Conservation (phyloP, 1,140 invertebrate species). For the Caenorhabditis latens region DNA sequence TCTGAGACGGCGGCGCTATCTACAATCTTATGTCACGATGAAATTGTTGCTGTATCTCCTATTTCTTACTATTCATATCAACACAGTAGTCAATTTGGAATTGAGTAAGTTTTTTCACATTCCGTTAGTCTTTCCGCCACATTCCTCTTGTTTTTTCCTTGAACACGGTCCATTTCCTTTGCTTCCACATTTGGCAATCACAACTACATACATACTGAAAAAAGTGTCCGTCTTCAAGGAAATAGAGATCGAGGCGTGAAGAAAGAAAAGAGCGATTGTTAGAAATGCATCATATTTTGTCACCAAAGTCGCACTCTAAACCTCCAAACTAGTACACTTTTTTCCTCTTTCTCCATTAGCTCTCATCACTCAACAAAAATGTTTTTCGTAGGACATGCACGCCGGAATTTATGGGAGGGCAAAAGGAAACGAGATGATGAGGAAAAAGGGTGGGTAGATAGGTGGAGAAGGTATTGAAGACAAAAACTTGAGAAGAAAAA, state of each 20-base stretch:
- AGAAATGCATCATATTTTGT: slow-evolving; percentile 56
- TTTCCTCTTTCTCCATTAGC: slow-evolving; percentile 1
- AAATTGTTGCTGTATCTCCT: slow-evolving; percentile 28
- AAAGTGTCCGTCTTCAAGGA: slow-evolving; percentile 35
- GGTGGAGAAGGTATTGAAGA: not conserved
- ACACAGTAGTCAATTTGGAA: slow-evolving; percentile 37
- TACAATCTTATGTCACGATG: slow-evolving; percentile 46
- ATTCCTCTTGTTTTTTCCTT: not conserved
- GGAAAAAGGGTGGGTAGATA: not conserved
- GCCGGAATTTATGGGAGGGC: slow-evolving; percentile 44
- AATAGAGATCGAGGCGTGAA: not conserved
- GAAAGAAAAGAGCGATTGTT: slow-evolving; percentile 8
- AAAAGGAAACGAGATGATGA: slow-evolving; percentile 53
- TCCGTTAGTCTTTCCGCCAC: slow-evolving; percentile 17
- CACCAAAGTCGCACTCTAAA: slow-evolving; percentile 41
- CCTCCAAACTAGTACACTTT: slow-evolving; percentile 42
- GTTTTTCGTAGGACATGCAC: slow-evolving; percentile 14
- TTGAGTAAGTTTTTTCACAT: slow-evolving; percentile 24
- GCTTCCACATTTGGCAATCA: slow-evolving; percentile 6
- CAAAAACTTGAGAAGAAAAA: not conserved
- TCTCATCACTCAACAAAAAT: slow-evolving; percentile 43
- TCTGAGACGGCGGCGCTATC: not conserved
- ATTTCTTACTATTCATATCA: not conserved
- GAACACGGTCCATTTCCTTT: not conserved
- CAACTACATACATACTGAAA: slow-evolving; percentile 16